A percentile compares a stretch with the other conserved stretches of the same genome.
phyloP scores from a whole-genome alignment of 37 sponge, comb jelly and placozoan genomes.

The Cliona cf. orientalis region DNA sequence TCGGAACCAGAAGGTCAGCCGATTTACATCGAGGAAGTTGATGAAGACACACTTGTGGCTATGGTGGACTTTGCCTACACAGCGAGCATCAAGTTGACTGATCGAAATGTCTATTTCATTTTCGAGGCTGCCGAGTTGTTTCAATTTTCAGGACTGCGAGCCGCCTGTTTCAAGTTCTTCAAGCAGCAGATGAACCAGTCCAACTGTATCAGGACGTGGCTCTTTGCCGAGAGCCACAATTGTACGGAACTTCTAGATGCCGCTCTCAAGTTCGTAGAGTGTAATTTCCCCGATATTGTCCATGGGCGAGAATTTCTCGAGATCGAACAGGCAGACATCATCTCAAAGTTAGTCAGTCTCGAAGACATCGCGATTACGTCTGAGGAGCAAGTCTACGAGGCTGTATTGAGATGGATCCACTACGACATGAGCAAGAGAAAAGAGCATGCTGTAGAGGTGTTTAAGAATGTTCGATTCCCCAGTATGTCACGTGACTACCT shows the following conservation, averaged over 20 bases:
- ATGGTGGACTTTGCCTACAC: conserved; percentile 82
- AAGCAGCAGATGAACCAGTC: conserved; percentile 64
- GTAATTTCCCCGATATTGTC: conserved; percentile 63
- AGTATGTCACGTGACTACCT: conserved; percentile 73
- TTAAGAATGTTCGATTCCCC: conserved; percentile 56
- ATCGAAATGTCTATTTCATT: conserved; percentile 64
- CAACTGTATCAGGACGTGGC: conserved; percentile 77
- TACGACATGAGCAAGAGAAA: conserved; percentile 47
- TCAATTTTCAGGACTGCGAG: conserved; percentile 61
- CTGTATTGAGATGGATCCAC: conserved; percentile 67
- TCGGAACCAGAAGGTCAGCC: conserved; percentile 55
- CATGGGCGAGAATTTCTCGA: conserved; percentile 64
- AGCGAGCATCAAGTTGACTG: conserved; percentile 64
- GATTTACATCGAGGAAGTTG: conserved; percentile 70
- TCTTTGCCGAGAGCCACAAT: conserved; percentile 66
- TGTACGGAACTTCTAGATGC: conserved; percentile 72
- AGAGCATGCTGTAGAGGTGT: conserved; percentile 20
- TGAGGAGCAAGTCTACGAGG: conserved; percentile 86
- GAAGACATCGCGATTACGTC: conserved; percentile 66
- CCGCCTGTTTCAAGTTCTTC: conserved; percentile 80
- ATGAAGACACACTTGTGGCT: conserved; percentile 41
- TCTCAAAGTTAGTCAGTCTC: conserved; percentile 24
- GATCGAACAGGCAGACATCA: conserved; percentile 38
- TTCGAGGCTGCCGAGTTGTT: conserved; percentile 74
- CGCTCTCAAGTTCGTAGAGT: conserved; percentile 57